These are phyloP conservation scores for Hyperoplus immaculatus DNA, from an alignment of 2,797 vertebrate genomes.

Conservation along the genomic window DNA sequence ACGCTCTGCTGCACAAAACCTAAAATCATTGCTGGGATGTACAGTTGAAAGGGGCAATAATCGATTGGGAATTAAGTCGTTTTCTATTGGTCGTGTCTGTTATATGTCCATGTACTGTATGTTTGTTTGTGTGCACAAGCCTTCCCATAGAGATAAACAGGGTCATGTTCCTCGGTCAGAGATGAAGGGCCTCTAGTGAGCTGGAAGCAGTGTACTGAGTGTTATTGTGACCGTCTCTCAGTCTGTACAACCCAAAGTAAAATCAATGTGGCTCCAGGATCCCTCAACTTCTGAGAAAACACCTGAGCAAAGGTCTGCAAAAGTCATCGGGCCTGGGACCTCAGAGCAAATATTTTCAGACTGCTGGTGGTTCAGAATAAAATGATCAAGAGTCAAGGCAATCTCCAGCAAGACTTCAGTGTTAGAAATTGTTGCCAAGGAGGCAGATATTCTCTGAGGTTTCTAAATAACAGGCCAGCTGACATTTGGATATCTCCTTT, in stretches of 20 bases:
- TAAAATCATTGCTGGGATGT: slow-evolving; percentile 86
- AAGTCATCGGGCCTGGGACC: slow-evolving; percentile 38
- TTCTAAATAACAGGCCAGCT: slow-evolving; percentile 49
- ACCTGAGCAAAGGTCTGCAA: neutral
- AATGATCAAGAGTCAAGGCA: slow-evolving; percentile 20
- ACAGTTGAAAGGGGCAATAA: slow-evolving; percentile 86
- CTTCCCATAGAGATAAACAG: slow-evolving; percentile 80
- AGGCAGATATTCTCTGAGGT: slow-evolving; percentile 46
- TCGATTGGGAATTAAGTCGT: slow-evolving; percentile 71
- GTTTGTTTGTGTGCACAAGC: slow-evolving; percentile 79
- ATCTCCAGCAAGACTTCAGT: slow-evolving; percentile 50
- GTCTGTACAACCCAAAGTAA: slow-evolving; percentile 66
- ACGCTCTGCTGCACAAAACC: slow-evolving; percentile 85
- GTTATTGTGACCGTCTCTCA: slow-evolving; percentile 74
- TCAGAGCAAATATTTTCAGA: slow-evolving; percentile 40
- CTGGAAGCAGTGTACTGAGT: slow-evolving; percentile 72
- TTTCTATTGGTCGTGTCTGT: slow-evolving; percentile 82
- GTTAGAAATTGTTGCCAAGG: slow-evolving; percentile 49
- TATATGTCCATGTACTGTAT: slow-evolving; percentile 80
- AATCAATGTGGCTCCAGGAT: slow-evolving; percentile 66
- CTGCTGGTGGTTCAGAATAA: slow-evolving; percentile 34
- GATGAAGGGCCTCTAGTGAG: slow-evolving; percentile 63
- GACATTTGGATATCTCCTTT: slow-evolving; percentile 62
- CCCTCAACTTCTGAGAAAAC: slow-evolving; percentile 46
- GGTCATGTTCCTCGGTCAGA: slow-evolving; percentile 77